phyloP scores from a whole-genome alignment of 2,113 vertebrate genomes.

The Aix galericulata region DNA sequence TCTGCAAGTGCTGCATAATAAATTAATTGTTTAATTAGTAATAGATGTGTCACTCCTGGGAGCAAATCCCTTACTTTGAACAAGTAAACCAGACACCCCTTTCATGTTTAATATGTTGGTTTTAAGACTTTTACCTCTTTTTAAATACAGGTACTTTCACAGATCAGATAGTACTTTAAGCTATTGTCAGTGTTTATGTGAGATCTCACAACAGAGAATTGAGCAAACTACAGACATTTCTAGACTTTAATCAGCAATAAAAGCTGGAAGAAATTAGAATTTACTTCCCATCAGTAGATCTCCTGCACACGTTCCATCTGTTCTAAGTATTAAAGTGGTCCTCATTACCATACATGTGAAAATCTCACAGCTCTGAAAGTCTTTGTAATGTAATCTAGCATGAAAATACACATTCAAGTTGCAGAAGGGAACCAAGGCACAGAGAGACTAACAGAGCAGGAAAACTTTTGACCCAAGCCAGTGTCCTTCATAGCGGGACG shows the following conservation, averaged over 20 bases:
- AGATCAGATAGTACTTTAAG: slow-evolving; percentile 82
- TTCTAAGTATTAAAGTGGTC: neutral
- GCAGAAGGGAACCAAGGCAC: neutral
- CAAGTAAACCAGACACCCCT: slow-evolving; percentile 68
- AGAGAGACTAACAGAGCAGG: neutral
- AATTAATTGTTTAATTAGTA: slow-evolving; percentile 76
- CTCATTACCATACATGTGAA: slow-evolving; percentile 27
- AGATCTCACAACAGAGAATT: slow-evolving; percentile 76
- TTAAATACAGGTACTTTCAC: slow-evolving; percentile 70
- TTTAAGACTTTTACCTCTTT: slow-evolving; percentile 78
- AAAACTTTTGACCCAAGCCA: neutral
- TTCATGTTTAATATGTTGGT: slow-evolving; percentile 74
- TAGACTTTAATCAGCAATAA: slow-evolving; percentile 78
- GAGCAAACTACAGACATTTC: slow-evolving; percentile 73
- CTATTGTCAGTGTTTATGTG: slow-evolving; percentile 79
- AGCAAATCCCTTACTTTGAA: slow-evolving; percentile 65
- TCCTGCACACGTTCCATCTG: slow-evolving; percentile 44
- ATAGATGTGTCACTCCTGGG: slow-evolving; percentile 70
- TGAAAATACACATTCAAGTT: neutral
- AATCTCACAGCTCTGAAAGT: neutral
- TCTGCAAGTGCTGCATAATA: slow-evolving; percentile 71
- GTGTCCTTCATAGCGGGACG: neutral
- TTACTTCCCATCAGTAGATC: slow-evolving; percentile 74
- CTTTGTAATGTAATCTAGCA: neutral
- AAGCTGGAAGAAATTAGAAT: slow-evolving; percentile 76